Evolutionary conservation across 2,113 vertebrate species (phyloP).

Genomic region (Hippocampus comes): DNA sequence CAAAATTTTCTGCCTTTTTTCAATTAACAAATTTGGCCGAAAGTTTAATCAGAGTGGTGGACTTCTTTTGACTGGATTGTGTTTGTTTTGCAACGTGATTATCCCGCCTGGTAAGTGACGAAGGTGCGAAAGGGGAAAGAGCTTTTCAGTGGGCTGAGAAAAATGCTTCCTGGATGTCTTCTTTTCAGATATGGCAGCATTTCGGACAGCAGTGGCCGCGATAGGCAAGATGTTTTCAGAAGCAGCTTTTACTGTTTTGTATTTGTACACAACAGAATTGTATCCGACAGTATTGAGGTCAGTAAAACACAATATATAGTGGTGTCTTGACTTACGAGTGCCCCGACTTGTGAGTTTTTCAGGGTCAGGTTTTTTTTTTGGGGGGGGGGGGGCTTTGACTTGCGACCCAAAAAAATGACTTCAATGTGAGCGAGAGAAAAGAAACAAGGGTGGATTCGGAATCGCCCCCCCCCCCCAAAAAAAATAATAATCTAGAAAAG

Average conservation of each 20-base stretch:
- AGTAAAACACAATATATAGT: background rate
- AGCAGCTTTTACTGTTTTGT: constrained; percentile 80
- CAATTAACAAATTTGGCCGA: constrained; percentile 43
- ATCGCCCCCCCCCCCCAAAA: too few relatives aligned
- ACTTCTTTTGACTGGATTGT: constrained; percentile 40
- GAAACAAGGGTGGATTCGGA: too few relatives aligned
- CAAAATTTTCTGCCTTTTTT: constrained; percentile 42
- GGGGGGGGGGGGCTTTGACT: too few relatives aligned
- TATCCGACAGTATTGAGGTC: constrained; percentile 87
- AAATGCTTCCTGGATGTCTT: background rate
- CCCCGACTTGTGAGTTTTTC: background rate
- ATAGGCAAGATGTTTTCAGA: constrained; percentile 82
- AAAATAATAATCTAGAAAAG: too few relatives aligned
- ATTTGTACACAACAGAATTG: constrained; percentile 82
- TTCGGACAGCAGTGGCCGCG: constrained; percentile 70
- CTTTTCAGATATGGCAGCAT: constrained; percentile 21
- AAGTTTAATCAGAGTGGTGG: constrained; percentile 23
- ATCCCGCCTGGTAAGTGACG: constrained; percentile 38
- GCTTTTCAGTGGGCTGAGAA: background rate
- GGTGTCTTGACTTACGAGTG: background rate
- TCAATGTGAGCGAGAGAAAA: too few relatives aligned
- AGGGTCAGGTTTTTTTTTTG: too few relatives aligned
- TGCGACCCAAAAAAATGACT: too few relatives aligned
- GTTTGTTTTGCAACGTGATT: constrained; percentile 40
- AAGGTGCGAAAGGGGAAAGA: background rate